Base-by-base conservation (phyloP, 2,113 vertebrate genomes). In the Pampusana beccarii region DNA sequence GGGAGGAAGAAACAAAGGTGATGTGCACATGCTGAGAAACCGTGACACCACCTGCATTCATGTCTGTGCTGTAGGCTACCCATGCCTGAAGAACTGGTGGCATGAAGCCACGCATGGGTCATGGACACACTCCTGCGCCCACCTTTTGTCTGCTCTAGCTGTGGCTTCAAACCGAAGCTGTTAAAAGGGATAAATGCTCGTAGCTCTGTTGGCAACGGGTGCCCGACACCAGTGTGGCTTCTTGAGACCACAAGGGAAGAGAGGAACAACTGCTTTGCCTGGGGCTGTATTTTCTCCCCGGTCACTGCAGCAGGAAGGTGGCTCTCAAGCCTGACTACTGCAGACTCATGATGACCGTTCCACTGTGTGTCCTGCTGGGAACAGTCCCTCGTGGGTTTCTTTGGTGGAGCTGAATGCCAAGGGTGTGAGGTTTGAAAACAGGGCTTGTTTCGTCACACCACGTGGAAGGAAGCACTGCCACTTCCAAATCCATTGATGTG, bases 91-190 rank as follows among this genome's bases (percentile, higher is more conserved):
- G 34, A 62, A 26, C 42, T 5, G 18, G 34, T 66, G 64, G 17
- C 24, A 44, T 1, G 1, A 57, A 12, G 26, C 29, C 29, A 64
- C 0, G 0, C 1, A 1, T 4, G 36, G 31, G 28, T 50, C 44
- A 31, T 5, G 42, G 66, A n/a, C 21, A n/a, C 6, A 25, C 2
- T 26, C 25, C 40, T 28, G 4, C 44, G 33, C 24, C 24, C 62
- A 40, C 3, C 2, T 38, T 53, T 84, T 71, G 66, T 80, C 53
- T 57, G 62, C 58, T 88, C 44, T 74, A 74, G 23, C 31, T 57
- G n/a, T 36, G 46, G 18, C 46, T 88, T 65, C 8, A 8, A 73
- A 40, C 5, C 2, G 42, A 87, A 62, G 36, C 14, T 64, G n/a
- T 24, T 46, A 46, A 46, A 62, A 82, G 19, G 10, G 12, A 28